Base-by-base conservation (phyloP, 2,888 invertebrate genomes). In the Ormyrus labotus region DNA sequence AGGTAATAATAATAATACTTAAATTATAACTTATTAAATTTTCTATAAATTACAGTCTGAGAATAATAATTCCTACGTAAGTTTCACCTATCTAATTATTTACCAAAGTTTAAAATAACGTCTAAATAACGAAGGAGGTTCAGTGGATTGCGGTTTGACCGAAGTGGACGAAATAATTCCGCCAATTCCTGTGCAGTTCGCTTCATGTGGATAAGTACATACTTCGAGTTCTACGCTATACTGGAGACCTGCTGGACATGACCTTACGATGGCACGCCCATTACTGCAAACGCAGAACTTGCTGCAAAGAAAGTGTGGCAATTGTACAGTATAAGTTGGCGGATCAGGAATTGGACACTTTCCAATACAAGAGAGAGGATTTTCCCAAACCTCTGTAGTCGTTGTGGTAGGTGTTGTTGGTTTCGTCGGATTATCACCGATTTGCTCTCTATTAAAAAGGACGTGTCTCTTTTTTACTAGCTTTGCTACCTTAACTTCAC, bases 171-270 rank as follows among this genome's bases (percentile, higher is more conserved):
- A 19, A 60, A 13, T 60, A 0, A 78, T 78, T 71, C 65, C 78
- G 7, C 71, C 78, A 7, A 78, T 78, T 1, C 78, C 71, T 5
- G 50, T 65, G 8, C 87, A 88, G 0, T 83, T 70, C 0, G 84
- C 86, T 2, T 84, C 68, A 0, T n/a, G 5, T 0, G 83, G 82
- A 79, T 78, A 84, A 57, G 86, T 87, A 13, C 89, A 89, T 5
- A 86, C 84, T 80, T 84, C 69, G 2, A 78, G 4, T 3, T 73
- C 0, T 0, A 83, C 76, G 71, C 86, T 87, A 63, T 82, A 88
- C 9, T 83, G 19, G 6, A 84, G 53, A 34, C 78, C 48, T 72
- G 11, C 63, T 0, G 83, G 83, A 50, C 84, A 83, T 6, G 79
- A 11, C 10, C 70, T 53, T 51, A 83, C 48, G 6, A 71, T 48